A percentile compares a stretch with the other conserved stretches of the same genome.
Evolutionary conservation across 2,113 vertebrate species (phyloP).

Genomic region (Semicossyphus pulcher): DNA sequence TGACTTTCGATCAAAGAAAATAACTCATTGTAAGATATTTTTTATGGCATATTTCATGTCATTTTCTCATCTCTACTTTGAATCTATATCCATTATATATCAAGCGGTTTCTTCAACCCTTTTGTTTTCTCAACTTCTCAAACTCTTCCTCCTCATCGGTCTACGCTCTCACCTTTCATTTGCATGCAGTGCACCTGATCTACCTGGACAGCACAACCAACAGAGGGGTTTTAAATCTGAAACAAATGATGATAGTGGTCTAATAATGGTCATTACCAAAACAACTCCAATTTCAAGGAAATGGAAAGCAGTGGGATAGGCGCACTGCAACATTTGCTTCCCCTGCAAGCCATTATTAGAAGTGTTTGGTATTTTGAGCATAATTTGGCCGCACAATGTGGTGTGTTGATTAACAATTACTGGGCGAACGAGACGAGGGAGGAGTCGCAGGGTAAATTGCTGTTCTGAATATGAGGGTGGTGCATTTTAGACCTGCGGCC

Average conservation of each 20-base stretch:
- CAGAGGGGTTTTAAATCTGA: constrained; percentile 43
- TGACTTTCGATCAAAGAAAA: no score
- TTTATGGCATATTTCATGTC: neutral
- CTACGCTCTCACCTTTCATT: constrained; percentile 14
- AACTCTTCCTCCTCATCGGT: neutral
- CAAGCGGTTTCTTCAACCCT: neutral
- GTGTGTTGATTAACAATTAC: constrained; percentile 80
- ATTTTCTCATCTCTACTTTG: neutral
- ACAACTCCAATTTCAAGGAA: constrained; percentile 75
- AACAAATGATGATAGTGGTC: constrained; percentile 60
- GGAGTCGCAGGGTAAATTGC: constrained; percentile 58
- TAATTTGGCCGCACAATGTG: constrained; percentile 67
- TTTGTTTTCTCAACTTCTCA: neutral
- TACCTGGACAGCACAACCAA: constrained; percentile 14
- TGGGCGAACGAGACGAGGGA: constrained; percentile 48
- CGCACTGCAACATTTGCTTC: constrained; percentile 1
- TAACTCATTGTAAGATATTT: no score
- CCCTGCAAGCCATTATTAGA: constrained; percentile 68
- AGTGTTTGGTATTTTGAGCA: constrained; percentile 56
- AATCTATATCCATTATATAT: neutral
- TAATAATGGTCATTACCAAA: constrained; percentile 78
- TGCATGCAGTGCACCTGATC: constrained; percentile 9
- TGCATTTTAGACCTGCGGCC: constrained; percentile 61
- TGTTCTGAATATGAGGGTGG: constrained; percentile 57
- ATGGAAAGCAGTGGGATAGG: constrained; percentile 78